Conservation (phyloP, 2,113 vertebrate genomes). For the Felis chaus region DNA sequence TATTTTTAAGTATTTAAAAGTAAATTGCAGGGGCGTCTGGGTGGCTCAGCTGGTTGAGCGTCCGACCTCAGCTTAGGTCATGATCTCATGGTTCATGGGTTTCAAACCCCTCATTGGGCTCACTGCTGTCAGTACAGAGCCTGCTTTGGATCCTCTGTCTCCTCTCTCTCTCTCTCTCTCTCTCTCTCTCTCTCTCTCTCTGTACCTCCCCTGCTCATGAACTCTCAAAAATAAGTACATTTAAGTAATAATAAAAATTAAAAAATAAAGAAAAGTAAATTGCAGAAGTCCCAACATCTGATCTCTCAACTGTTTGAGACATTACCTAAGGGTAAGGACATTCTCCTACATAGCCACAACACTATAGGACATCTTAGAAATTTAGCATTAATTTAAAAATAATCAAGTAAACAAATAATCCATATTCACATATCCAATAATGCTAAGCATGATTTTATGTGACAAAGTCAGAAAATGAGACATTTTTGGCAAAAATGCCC, state of each 20-base stretch:
- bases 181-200: fast-evolving
- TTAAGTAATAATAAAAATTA: no score
- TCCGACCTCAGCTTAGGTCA: no score
- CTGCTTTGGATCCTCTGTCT: no score
- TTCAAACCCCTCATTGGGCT: no score
- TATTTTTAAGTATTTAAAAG: neutral
- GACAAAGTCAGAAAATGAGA: neutral
- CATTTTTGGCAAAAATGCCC: neutral
- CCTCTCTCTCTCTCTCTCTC: fast-evolving
- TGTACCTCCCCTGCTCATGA: no score
- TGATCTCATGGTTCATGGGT: no score
- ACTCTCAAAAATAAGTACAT: no score
- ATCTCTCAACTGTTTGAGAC: neutral
- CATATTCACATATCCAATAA: neutral
- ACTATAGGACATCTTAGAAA: neutral
- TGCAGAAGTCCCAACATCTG: neutral
- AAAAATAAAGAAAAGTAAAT: neutral
- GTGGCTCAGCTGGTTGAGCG: no score
- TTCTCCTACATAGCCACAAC: neutral
- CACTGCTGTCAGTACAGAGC: no score
- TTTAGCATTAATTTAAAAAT: neutral
- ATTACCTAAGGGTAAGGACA: neutral
- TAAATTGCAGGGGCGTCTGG: neutral
- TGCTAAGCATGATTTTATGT: neutral
- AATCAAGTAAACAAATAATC: neutral